phyloP scores from a whole-genome alignment of 2,888 invertebrate species.

The Nomada flava region DNA sequence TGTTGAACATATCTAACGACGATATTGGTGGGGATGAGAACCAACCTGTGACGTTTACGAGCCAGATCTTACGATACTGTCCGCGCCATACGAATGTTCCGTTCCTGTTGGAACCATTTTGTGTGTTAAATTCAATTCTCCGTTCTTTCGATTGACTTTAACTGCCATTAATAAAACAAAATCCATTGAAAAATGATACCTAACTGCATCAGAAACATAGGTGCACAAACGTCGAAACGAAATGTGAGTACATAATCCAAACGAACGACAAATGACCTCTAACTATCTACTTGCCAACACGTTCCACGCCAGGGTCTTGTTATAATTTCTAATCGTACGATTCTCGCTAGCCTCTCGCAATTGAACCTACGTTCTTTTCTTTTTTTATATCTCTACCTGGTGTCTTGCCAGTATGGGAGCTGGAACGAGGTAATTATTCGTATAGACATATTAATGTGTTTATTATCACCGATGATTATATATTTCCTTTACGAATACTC shows the following conservation, averaged over 20 bases:
- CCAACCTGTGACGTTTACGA: constrained; percentile 55
- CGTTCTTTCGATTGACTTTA: neutral
- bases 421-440: constrained; percentile 82
- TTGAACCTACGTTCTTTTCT: constrained; percentile 65
- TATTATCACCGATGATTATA: constrained; percentile 22
- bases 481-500: neutral
- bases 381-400: constrained; percentile 71
- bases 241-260: constrained; percentile 84
- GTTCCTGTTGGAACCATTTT: constrained; percentile 40
- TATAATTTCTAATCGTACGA: constrained; percentile 52
- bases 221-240: constrained; percentile 82
- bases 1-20: constrained; percentile 27
- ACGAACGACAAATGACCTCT: constrained; percentile 76
- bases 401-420: constrained; percentile 79
- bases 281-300: constrained; percentile 51
- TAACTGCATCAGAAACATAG: constrained; percentile 82
- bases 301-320: constrained; percentile 60
- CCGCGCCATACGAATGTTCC: constrained; percentile 55
- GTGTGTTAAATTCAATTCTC: constrained; percentile 5
- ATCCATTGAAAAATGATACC: constrained; percentile 83
- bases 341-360: constrained; percentile 26
- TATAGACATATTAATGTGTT: constrained; percentile 56
- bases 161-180: neutral
- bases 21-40: constrained; percentile 43
- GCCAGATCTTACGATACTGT: constrained; percentile 51